These are phyloP conservation scores for Musca domestica DNA, from an alignment of 1,140 invertebrate genomes.

Conservation along the genomic window DNA sequence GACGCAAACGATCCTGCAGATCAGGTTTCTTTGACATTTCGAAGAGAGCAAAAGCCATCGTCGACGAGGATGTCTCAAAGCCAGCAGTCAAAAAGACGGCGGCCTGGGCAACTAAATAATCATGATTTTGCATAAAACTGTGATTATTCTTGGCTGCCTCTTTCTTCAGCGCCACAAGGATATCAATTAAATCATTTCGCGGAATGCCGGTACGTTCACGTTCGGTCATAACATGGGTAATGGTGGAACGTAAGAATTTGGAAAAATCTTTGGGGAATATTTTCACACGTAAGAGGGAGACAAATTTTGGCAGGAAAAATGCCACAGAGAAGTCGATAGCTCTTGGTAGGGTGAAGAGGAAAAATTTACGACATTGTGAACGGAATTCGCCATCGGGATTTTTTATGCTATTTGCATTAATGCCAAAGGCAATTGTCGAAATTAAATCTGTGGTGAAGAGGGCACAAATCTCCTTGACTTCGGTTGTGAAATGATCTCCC, in stretches of 20 bases:
- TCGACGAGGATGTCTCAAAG: constrained; percentile 74
- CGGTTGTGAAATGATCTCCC: constrained; percentile 25
- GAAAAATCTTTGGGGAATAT: constrained; percentile 35
- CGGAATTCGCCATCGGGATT: constrained; percentile 55
- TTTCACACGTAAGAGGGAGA: constrained; percentile 33
- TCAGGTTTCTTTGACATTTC: constrained; percentile 67
- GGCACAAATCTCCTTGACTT: constrained; percentile 55
- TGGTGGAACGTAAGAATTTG: constrained; percentile 41
- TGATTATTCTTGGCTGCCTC: constrained; percentile 31
- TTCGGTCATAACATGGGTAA: constrained; percentile 49
- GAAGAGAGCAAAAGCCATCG: constrained; percentile 65
- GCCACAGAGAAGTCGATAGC: constrained; percentile 56
- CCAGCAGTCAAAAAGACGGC: constrained; percentile 72
- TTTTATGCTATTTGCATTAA: constrained; percentile 58
- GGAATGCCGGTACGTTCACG: constrained; percentile 37
- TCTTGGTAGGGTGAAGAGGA: constrained; percentile 56
- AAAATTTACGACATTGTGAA: constrained; percentile 53
- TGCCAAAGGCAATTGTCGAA: constrained; percentile 61
- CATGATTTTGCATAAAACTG: constrained; percentile 43
- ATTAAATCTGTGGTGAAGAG: constrained; percentile 62
- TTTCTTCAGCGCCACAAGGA: constrained; percentile 51
- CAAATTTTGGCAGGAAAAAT: constrained; percentile 54
- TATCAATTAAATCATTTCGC: constrained; percentile 56
- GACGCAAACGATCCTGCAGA: constrained; percentile 63
- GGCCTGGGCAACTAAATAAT: constrained; percentile 65